Evolutionary conservation across 2,888 invertebrate genomes (phyloP), one percentile per base, ranked within the genome.

Genomic region (Lasioglossum pauxillum): DNA sequence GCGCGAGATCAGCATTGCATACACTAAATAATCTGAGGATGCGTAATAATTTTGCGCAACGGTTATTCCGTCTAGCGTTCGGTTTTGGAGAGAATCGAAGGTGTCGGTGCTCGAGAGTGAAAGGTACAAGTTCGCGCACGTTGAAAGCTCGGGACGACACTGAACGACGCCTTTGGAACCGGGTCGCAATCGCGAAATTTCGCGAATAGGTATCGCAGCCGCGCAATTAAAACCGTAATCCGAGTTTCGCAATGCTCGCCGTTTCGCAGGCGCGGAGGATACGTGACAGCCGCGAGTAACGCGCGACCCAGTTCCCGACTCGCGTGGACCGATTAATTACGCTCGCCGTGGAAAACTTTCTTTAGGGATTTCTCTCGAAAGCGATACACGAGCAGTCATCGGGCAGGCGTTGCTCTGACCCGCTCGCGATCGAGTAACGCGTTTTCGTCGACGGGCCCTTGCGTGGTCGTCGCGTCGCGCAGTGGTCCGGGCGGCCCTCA

Each of bases 21-120:
- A 78, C 27, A 80, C 73, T 76, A 78, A 69, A 87, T 86, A 78
- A 80, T 73, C 46, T 23, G 38, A 57, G 73, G 80, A 88, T 85
- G 82, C 88, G 76, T 82, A 67, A 82, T 53, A 12, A 14, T 60
- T 88, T 88, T 85, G 46, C 73, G 84, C 85, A 88, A 88, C 77
- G 23, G 35, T n/a, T 46, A n/a, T 27, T 44, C 72, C 46, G 49
- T 41, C 16, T 16, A 5, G 27, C 44, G 67, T 27, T 16, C 16
- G 69, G 19, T 75, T 85, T 77, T 31, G 60, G 60, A 16, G 74
- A 46, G 85, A 77, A 74, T 74, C 41, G 12, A 41, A 41, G 31
- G 64, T 8, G 12, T 35, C 41, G 77, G 19, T 16, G 57, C 7
- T 14, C 7, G 5, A 7, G 31, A 82, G 82, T 57, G 82, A 83